A percentile compares a stretch with the other conserved stretches of the same genome.
Evolutionary conservation across 1,140 invertebrate species (phyloP).

Genomic region (Plectrocnemia conspersa): DNA sequence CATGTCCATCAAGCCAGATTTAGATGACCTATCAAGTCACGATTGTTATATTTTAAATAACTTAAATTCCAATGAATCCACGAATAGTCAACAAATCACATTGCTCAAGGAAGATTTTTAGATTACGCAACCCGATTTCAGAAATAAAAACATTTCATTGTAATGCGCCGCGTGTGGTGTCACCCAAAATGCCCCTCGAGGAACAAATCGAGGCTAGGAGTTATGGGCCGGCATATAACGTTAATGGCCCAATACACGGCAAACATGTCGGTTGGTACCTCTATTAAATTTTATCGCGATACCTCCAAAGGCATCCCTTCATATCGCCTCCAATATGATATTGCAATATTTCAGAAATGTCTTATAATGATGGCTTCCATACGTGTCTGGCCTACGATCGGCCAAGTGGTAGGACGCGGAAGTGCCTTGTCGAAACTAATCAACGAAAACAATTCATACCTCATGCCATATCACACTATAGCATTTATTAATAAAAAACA

Average conservation of each 20-base stretch:
- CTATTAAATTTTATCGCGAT: slow-evolving; percentile 37
- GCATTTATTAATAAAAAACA: too few species aligned
- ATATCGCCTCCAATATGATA: slow-evolving; percentile 35
- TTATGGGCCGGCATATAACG: slow-evolving; percentile 33
- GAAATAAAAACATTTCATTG: slow-evolving; percentile 18
- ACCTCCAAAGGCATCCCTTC: slow-evolving; percentile 30
- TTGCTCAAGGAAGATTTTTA: neutral
- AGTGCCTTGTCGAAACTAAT: too few species aligned
- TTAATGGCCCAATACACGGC: slow-evolving; percentile 35
- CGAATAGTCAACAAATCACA: neutral
- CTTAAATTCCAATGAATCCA: neutral
- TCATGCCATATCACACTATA: too few species aligned
- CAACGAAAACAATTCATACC: too few species aligned
- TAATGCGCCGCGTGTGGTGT: slow-evolving; percentile 22
- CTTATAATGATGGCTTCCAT: slow-evolving; percentile 36
- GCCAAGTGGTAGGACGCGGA: slow-evolving; percentile 11
- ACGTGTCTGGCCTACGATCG: slow-evolving; percentile 28
- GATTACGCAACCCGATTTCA: neutral
- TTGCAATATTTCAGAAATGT: slow-evolving; percentile 37
- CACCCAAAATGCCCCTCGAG: slow-evolving; percentile 9
- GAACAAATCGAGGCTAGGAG: slow-evolving; percentile 34
- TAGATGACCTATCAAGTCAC: too few species aligned
- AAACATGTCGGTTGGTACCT: slow-evolving; percentile 30
- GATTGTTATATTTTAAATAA: too few species aligned
- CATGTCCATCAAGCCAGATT: too few species aligned